Evolutionary conservation across 2,888 invertebrate species (phyloP).

Genomic region (Temnothorax rugatulus): DNA sequence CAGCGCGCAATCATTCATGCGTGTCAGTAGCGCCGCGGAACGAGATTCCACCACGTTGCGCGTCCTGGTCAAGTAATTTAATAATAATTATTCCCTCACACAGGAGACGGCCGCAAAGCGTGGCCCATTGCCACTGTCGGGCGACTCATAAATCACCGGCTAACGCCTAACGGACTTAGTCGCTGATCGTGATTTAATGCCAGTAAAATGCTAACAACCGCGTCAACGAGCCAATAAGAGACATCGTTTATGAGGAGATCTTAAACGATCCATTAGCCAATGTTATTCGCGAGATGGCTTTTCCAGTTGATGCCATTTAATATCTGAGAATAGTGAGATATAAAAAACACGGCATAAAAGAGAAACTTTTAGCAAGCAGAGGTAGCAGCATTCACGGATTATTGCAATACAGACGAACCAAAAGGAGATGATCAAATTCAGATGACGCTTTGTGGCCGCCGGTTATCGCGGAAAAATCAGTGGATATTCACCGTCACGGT

Average conservation of each 20-base stretch:
- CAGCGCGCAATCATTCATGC: slow-evolving; percentile 73
- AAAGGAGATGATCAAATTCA: slow-evolving; percentile 18
- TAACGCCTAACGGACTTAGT: slow-evolving; percentile 54
- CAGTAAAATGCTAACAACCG: slow-evolving; percentile 42
- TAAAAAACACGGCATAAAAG: neutral
- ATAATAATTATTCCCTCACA: slow-evolving; percentile 74
- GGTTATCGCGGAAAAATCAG: slow-evolving; percentile 35
- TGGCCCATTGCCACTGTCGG: slow-evolving; percentile 57
- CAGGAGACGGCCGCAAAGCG: slow-evolving; percentile 52
- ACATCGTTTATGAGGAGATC: neutral
- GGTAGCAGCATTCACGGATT: neutral
- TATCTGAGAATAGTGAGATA: neutral
- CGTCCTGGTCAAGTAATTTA: slow-evolving; percentile 73
- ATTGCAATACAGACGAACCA: neutral
- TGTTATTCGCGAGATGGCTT: neutral
- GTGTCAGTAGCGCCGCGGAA: slow-evolving; percentile 70
- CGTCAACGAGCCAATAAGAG: neutral
- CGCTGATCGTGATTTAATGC: slow-evolving; percentile 67
- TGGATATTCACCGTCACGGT: slow-evolving; percentile 57
- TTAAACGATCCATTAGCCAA: neutral
- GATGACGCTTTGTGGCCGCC: slow-evolving; percentile 49
- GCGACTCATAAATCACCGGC: slow-evolving; percentile 68
- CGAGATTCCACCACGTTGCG: slow-evolving; percentile 66
- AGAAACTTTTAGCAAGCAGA: neutral
- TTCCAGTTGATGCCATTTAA: neutral